Base-by-base conservation (phyloP, 2,797 vertebrate genomes). In the Gobio occitaniae region DNA sequence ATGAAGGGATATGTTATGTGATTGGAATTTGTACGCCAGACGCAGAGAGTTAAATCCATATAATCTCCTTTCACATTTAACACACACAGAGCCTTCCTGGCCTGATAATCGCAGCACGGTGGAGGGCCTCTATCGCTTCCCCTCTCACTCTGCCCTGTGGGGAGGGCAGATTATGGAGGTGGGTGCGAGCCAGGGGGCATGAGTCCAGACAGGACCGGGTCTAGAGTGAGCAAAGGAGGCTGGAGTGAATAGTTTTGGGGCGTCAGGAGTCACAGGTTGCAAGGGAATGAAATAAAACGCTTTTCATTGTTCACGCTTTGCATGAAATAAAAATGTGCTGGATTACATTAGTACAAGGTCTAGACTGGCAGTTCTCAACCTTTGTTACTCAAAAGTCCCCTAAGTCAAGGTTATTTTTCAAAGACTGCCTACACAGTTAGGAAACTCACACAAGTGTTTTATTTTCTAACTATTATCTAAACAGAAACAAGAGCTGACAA, bases 61-160 rank as follows among this genome's bases (percentile, higher is more conserved):
- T 97, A 97, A 98, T 97, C 97, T 97, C 93, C 95, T 96, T 96
- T 95, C 93, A 95, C 93, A 94, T 96, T 97, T 96, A 97, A 96
- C 95, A 95, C 95, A 94, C 90, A 92, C 89, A 90, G 92, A 93
- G 93, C 94, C 94, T 90, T 93, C 93, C 93, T 93, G 93, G 93
- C 92, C 95, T 89, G 92, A 94, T 95, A 95, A 97, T 94, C 88
- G 70, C 89, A 93, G 94, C 95, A 94, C 93, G 94, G 94, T 95
- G 94, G 96, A 96, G 95, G 90, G 94, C 83, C 92, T 92, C 78
- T 85, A 88, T 80, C 65, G 80, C 90, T 90, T 90, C 80, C 87
- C 85, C 69, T 85, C 77, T 76, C 63, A 29, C 74, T 76, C 50
- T 54, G 68, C 65, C 75, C 84, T 50, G 66, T 68, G 75, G 78